These are phyloP conservation scores for Terebella lapidaria DNA, from an alignment of 2,888 invertebrate species.

Conservation along the genomic window DNA sequence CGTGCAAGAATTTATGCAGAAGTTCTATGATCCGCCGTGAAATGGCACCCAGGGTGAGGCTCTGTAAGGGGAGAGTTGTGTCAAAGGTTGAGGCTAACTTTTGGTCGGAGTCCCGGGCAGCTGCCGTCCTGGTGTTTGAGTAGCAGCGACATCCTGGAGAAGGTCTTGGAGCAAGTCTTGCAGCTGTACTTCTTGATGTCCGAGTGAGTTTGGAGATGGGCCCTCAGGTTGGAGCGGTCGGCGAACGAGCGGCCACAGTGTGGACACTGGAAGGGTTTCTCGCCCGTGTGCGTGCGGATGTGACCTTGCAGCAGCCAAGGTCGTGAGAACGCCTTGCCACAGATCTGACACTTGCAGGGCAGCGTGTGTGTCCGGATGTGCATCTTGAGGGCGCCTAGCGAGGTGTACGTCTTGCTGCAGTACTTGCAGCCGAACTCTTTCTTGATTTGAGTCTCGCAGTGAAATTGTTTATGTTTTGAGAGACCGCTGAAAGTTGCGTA, in stretches of 20 bases:
- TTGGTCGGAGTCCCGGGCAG: constrained; percentile 55
- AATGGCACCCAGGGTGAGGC: no score
- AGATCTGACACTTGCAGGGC: constrained; percentile 92
- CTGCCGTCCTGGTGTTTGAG: constrained; percentile 89
- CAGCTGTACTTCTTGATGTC: constrained; percentile 97
- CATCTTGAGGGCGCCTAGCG: constrained; percentile 94
- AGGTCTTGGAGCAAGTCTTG: constrained; percentile 85
- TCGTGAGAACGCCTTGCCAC: constrained; percentile 93
- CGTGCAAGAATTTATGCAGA: no score
- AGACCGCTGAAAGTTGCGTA: constrained; percentile 93
- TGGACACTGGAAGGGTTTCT: constrained; percentile 93
- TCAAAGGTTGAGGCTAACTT: not conserved
- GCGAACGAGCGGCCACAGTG: constrained; percentile 95
- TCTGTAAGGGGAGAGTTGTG: no score
- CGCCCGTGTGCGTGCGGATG: constrained; percentile 94
- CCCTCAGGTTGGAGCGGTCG: constrained; percentile 89
- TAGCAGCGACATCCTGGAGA: constrained; percentile 91
- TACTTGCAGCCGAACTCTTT: constrained; percentile 83
- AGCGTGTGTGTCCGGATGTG: constrained; percentile 96
- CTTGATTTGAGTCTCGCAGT: constrained; percentile 59
- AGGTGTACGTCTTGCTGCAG: constrained; percentile 92
- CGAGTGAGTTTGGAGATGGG: constrained; percentile 96
- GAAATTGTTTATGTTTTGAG: constrained; percentile 91
- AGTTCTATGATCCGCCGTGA: no score
- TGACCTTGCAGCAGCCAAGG: constrained; percentile 97